Conservation (phyloP, 2,797 vertebrate genomes). For the Tangara arthus region DNA sequence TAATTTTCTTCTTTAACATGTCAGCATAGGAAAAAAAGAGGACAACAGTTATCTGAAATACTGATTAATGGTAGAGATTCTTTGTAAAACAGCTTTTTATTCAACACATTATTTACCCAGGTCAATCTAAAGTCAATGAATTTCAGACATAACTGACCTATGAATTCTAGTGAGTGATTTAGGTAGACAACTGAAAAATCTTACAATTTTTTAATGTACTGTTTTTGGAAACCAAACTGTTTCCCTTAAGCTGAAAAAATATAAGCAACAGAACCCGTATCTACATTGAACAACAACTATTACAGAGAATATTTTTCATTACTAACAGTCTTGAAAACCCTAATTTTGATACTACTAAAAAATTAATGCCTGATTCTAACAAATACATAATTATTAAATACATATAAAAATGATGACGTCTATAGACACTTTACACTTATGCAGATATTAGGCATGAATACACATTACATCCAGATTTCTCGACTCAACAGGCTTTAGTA, state of each 20-base stretch:
- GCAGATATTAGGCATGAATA: background rate
- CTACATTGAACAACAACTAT: background rate
- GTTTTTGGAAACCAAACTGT: background rate
- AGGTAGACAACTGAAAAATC: background rate
- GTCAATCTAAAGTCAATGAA: background rate
- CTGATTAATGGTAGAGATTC: background rate
- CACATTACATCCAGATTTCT: background rate
- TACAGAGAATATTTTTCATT: background rate
- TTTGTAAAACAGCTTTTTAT: background rate
- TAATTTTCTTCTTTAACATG: background rate
- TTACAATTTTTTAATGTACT: background rate
- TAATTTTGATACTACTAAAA: background rate
- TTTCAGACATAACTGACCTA: background rate
- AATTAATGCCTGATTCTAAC: background rate
- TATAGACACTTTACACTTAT: background rate
- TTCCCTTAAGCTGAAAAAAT: background rate
- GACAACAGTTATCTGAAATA: background rate
- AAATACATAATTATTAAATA: background rate
- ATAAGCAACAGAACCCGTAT: background rate
- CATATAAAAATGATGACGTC: background rate
- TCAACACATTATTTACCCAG: background rate
- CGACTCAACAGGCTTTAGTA: background rate
- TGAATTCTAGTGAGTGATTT: background rate
- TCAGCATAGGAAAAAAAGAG: background rate
- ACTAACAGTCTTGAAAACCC: background rate